Evolutionary conservation across 2,888 invertebrate species (phyloP).

Genomic region (Drosophila mercatorum): DNA sequence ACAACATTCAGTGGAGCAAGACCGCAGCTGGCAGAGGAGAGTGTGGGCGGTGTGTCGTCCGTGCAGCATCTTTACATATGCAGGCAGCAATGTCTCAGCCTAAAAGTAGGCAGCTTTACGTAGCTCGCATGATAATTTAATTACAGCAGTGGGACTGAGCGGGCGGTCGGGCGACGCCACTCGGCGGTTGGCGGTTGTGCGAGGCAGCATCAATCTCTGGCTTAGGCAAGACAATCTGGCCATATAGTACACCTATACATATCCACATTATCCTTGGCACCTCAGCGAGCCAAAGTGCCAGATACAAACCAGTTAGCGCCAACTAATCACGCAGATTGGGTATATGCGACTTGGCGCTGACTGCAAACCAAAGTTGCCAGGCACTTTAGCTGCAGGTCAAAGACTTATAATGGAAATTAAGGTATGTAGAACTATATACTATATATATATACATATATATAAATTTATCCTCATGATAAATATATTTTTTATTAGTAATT

Average conservation of each 20-base stretch:
- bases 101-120: slow-evolving; percentile 62
- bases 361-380: neutral
- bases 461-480: neutral
- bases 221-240: slow-evolving; percentile 70
- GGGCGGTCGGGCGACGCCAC: neutral
- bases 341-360: neutral
- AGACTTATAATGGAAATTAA: neutral
- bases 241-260: slow-evolving; percentile 28
- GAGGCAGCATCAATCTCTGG: slow-evolving; percentile 68
- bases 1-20: slow-evolving; percentile 52
- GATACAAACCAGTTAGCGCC: slow-evolving; percentile 6
- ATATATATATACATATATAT: neutral
- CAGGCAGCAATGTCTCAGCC: slow-evolving; percentile 54
- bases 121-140: slow-evolving; percentile 74
- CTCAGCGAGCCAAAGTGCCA: slow-evolving; percentile 37
- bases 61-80: slow-evolving; percentile 46
- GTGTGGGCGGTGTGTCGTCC: neutral
- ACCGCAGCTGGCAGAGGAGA: slow-evolving; percentile 23
- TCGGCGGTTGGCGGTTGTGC: slow-evolving; percentile 6
- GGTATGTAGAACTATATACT: neutral
- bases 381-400: neutral
- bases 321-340: neutral
- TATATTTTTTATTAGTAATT: neutral
- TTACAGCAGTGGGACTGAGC: slow-evolving; percentile 57
- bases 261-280: slow-evolving; percentile 48